phyloP scores from a whole-genome alignment of 1,140 invertebrate species.

The Teleogryllus occipitalis region DNA sequence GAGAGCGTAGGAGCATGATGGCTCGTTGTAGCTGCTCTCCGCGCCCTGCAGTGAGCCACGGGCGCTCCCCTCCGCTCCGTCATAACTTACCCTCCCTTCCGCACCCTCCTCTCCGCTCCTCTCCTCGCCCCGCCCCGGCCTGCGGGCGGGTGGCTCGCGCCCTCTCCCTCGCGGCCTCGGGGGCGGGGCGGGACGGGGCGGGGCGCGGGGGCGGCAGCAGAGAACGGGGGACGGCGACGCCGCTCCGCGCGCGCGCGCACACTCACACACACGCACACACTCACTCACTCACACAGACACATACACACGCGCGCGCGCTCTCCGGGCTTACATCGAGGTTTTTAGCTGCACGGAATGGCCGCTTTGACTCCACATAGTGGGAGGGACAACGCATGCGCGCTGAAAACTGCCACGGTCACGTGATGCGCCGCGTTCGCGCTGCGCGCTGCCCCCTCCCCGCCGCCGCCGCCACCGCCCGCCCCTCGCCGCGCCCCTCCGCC shows the following conservation, averaged over 20 bases:
- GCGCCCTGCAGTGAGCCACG: too few species aligned
- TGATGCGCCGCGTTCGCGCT: conserved; percentile 13
- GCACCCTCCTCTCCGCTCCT: background rate
- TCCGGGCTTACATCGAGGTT: conserved; percentile 9
- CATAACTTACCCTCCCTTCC: background rate
- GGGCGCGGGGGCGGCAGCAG: background rate
- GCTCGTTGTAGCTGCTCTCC: too few species aligned
- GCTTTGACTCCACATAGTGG: conserved; percentile 13
- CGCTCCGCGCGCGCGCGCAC: background rate
- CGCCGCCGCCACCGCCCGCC: background rate
- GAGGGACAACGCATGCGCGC: conserved; percentile 21
- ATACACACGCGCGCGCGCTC: background rate
- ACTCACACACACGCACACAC: background rate
- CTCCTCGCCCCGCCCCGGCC: background rate
- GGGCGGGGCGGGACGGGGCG: background rate
- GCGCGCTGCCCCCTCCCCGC: background rate
- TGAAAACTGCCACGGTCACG: conserved; percentile 10
- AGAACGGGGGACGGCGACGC: background rate
- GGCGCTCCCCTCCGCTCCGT: background rate
- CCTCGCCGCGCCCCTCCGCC: background rate
- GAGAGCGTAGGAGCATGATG: too few species aligned
- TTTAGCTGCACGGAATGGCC: conserved; percentile 19
- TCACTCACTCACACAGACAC: background rate
- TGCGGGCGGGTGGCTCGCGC: background rate
- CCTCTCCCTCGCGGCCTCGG: background rate